phyloP scores from a whole-genome alignment of 2,888 invertebrate species.

The Nebria salina region DNA sequence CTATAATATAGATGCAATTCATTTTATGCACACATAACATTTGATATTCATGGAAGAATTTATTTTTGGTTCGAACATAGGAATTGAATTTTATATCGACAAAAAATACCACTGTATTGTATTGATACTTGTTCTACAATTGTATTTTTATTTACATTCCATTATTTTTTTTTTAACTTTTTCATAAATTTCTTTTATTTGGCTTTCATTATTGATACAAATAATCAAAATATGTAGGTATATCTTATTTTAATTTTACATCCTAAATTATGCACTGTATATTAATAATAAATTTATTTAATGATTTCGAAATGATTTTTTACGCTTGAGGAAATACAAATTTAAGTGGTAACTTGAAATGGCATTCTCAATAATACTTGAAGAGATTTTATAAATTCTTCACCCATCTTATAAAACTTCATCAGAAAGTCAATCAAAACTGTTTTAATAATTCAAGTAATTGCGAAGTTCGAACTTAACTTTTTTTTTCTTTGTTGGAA shows the following conservation, averaged over 20 bases:
- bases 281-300: too few species aligned
- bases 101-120: background rate
- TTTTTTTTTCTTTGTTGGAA: background rate
- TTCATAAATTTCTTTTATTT: background rate
- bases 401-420: background rate
- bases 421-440: background rate
- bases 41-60: background rate
- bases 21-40: background rate
- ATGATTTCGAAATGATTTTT: background rate
- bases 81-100: background rate
- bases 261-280: background rate
- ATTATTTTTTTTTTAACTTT: background rate
- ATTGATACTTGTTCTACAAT: background rate
- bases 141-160: background rate
- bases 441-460: background rate
- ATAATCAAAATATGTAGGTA: background rate
- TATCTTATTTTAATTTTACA: background rate
- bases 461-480: background rate
- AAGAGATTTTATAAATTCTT: background rate
- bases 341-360: background rate
- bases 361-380: background rate
- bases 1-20: background rate
- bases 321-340: background rate
- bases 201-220: background rate
- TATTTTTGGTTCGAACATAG: background rate